Evolutionary conservation across 1,140 invertebrate genomes (phyloP).

Genomic region (Mizuhopecten yessoensis): DNA sequence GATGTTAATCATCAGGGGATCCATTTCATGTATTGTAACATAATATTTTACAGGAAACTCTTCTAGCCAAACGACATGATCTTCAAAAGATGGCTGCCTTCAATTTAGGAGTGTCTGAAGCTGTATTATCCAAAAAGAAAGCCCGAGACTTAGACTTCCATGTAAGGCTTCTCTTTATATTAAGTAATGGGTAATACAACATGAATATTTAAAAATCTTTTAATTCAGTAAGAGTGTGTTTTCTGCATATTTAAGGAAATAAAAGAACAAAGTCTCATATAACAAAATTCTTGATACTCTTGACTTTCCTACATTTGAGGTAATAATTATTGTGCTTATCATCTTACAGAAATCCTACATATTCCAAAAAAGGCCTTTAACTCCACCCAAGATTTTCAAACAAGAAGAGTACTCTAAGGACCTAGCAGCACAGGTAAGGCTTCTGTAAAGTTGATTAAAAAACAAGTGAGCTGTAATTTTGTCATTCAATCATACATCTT

Average conservation of each 20-base stretch:
- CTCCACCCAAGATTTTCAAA: slow-evolving; percentile 79
- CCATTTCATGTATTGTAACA: too few relatives aligned
- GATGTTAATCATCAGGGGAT: too few relatives aligned
- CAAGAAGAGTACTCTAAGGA: slow-evolving; percentile 78
- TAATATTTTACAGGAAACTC: slow-evolving; percentile 78
- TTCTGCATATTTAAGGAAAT: too few relatives aligned
- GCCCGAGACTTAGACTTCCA: slow-evolving; percentile 75
- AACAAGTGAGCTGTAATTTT: too few relatives aligned
- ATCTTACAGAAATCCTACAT: slow-evolving; percentile 81
- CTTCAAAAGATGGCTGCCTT: slow-evolving; percentile 83
- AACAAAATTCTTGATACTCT: too few relatives aligned
- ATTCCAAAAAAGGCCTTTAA: slow-evolving; percentile 81
- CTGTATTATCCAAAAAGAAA: slow-evolving; percentile 77
- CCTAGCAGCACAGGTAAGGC: slow-evolving; percentile 77
- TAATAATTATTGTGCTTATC: neutral
- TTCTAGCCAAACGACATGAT: slow-evolving; percentile 76
- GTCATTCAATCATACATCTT: too few relatives aligned
- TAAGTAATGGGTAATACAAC: neutral
- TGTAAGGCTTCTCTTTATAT: slow-evolving; percentile 63
- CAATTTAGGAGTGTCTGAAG: slow-evolving; percentile 83
- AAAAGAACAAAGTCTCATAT: neutral
- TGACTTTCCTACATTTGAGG: too few relatives aligned
- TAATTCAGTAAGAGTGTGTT: too few relatives aligned
- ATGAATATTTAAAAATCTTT: too few relatives aligned
- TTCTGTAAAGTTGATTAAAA: too few relatives aligned